Evolutionary conservation across 2,797 vertebrate genomes (phyloP).

Genomic region (Carapus acus): DNA sequence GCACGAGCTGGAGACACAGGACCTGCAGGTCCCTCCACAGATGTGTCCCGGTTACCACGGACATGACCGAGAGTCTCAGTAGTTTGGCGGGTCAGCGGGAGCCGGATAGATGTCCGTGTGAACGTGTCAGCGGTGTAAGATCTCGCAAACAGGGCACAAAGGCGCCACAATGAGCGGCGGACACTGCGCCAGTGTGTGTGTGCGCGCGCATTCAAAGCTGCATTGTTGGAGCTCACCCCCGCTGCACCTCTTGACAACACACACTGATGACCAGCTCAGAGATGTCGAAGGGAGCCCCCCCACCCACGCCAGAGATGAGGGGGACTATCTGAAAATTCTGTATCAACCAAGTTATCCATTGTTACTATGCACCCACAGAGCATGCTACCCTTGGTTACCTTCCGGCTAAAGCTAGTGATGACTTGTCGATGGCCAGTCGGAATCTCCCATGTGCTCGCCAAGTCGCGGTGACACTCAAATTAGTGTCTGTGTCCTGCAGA

Average conservation of each 20-base stretch:
- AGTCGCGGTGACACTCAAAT: constrained; percentile 37
- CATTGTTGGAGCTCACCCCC: constrained; percentile 71
- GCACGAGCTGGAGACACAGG: constrained; percentile 22
- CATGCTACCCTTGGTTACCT: constrained; percentile 35
- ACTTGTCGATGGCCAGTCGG: constrained; percentile 24
- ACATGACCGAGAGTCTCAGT: constrained; percentile 48
- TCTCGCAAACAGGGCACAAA: constrained; percentile 69
- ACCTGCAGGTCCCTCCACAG: constrained; percentile 29
- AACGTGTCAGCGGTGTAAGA: constrained; percentile 70
- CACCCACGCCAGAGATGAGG: constrained; percentile 49
- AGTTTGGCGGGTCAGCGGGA: constrained; percentile 64
- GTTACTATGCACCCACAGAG: constrained; percentile 25
- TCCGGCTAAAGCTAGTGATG: constrained; percentile 32
- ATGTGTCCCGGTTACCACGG: constrained; percentile 42
- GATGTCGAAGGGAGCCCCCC: constrained; percentile 50
- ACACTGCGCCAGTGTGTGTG: constrained; percentile 68
- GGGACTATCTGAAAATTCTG: no score
- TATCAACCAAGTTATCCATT: no score
- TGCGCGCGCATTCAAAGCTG: constrained; percentile 64
- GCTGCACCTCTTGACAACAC: constrained; percentile 60
- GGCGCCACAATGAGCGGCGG: constrained; percentile 66
- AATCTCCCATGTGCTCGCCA: constrained; percentile 52
- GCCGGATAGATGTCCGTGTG: constrained; percentile 68
- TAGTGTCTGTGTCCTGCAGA: constrained; percentile 21
- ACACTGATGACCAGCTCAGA: constrained; percentile 59